These are phyloP conservation scores for Plumapathes pennacea DNA, from an alignment of 92 coral and sea anemone species.

Conservation along the genomic window DNA sequence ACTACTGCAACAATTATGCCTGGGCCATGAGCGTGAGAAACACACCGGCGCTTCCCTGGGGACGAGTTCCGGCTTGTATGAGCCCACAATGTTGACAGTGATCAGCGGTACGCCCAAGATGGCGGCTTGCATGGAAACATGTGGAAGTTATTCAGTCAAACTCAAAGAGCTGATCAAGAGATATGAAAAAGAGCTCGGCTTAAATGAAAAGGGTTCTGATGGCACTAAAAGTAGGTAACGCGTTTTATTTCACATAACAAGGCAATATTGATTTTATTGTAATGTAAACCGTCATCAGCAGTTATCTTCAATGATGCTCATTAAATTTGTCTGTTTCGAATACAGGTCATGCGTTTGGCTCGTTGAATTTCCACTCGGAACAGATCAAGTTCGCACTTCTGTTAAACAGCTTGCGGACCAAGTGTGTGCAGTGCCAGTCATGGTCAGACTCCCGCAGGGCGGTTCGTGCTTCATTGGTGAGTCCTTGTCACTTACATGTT, in stretches of 20 bases:
- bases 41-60: no score
- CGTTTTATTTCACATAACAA: no score
- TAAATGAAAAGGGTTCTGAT: conserved; percentile 60
- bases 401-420: conserved; percentile 80
- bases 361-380: conserved; percentile 86
- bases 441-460: conserved; percentile 90
- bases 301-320: background rate
- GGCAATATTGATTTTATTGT: no score
- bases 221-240: conserved; percentile 76
- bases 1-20: no score
- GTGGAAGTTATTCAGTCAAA: conserved; percentile 80
- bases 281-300: background rate
- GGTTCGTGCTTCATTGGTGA: conserved; percentile 80
- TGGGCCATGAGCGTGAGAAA: no score
- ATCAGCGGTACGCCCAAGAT: no score
- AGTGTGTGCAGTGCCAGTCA: conserved; percentile 80
- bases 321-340: background rate
- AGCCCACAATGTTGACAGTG: no score
- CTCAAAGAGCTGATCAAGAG: conserved; percentile 68
- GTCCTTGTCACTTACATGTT: no score
- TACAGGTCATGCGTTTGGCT: conserved; percentile 90
- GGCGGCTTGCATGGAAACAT: conserved; percentile 73
- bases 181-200: conserved; percentile 70
- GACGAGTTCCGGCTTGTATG: no score
- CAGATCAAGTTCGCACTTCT: conserved; percentile 86